phyloP scores from a whole-genome alignment of 2,888 invertebrate genomes.

The Gortyna flavago region DNA sequence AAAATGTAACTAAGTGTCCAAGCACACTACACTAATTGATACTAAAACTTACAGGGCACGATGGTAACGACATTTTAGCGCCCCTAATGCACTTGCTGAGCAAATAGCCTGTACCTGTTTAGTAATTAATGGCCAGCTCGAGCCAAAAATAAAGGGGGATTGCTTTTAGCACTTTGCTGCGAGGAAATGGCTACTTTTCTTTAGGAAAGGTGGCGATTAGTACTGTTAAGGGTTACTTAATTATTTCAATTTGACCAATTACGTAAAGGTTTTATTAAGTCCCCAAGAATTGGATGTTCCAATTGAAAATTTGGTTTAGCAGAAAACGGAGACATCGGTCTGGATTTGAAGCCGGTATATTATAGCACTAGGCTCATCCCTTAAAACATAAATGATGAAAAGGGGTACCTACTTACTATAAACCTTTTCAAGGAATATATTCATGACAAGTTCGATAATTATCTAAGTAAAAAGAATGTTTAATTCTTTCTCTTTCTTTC shows the following conservation, averaged over 20 bases:
- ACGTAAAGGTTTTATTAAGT: not conserved
- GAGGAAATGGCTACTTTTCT: not conserved
- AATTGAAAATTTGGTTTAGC: not conserved
- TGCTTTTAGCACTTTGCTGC: slow-evolving; percentile 44
- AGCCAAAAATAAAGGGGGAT: slow-evolving; percentile 54
- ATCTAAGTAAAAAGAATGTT: not conserved
- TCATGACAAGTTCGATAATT: not conserved
- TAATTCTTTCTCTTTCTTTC: not conserved
- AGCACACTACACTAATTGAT: slow-evolving; percentile 58
- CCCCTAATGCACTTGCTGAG: slow-evolving; percentile 58
- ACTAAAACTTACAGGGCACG: slow-evolving; percentile 56
- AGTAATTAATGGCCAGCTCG: slow-evolving; percentile 57
- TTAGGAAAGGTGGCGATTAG: slow-evolving; percentile 11
- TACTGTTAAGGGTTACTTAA: not conserved
- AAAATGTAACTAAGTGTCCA: slow-evolving; percentile 55
- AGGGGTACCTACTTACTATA: not conserved
- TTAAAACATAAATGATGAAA: not conserved
- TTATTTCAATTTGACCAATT: not conserved
- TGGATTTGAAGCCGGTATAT: not conserved
- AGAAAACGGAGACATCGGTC: not conserved
- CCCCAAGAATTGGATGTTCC: not conserved
- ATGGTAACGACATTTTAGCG: slow-evolving; percentile 52
- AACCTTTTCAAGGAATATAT: not conserved
- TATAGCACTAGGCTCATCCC: too few species aligned
- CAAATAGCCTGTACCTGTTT: slow-evolving; percentile 53